Percentiles rank a stretch among this genome's conserved stretches.
phyloP scores from a whole-genome alignment of 2,113 vertebrate genomes.

The Hassar affinis region DNA sequence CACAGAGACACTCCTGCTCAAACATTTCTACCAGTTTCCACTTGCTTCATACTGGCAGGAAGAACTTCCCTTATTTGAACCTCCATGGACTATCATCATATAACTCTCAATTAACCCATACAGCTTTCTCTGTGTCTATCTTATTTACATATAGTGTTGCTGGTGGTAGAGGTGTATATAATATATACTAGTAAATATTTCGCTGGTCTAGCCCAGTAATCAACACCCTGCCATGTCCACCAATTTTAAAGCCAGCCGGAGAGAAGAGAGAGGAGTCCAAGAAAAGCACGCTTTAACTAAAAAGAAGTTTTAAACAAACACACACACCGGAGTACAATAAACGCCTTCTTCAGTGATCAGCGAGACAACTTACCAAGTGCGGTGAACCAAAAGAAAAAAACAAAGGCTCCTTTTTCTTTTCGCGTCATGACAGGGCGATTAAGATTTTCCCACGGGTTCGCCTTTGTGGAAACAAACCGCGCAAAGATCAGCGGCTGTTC shows the following conservation, averaged over 20 bases:
- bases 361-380: constrained; percentile 21
- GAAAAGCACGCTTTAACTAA: background rate
- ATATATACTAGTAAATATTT: background rate
- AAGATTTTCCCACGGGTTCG: constrained; percentile 33
- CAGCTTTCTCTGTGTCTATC: background rate
- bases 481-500: background rate
- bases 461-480: constrained; percentile 36
- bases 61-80: too few species aligned
- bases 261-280: background rate
- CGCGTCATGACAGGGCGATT: constrained; percentile 36
- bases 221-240: background rate
- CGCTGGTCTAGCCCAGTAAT: background rate
- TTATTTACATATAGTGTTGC: background rate
- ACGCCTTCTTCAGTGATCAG: too few species aligned
- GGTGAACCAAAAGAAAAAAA: background rate
- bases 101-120: background rate
- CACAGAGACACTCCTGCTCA: too few species aligned
- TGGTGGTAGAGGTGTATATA: background rate
- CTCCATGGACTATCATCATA: background rate
- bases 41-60: background rate
- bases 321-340: background rate
- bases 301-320: background rate
- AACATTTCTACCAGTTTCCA: background rate
- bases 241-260: background rate
- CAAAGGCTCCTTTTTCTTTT: constrained; percentile 9